Evolutionary conservation across 2,888 invertebrate genomes (phyloP).

Genomic region (Cataglyphis livida): DNA sequence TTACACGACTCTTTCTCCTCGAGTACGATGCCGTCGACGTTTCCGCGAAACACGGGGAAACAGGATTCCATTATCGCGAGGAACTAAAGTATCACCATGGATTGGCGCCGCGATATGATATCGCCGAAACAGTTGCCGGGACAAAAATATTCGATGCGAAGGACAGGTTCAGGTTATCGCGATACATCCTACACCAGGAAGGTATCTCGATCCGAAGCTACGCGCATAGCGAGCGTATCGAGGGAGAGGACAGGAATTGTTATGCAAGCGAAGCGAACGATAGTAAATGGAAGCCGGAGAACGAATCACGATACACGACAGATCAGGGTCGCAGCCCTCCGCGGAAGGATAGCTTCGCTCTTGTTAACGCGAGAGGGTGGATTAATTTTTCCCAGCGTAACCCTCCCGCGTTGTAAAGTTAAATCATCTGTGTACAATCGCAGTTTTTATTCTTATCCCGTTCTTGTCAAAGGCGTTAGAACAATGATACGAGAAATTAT

Average conservation of each 20-base stretch:
- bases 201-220: constrained; percentile 61
- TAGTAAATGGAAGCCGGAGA: constrained; percentile 67
- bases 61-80: constrained; percentile 47
- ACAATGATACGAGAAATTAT: neutral
- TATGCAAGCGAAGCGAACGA: constrained; percentile 24
- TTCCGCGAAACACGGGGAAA: constrained; percentile 49
- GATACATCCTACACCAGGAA: constrained; percentile 79
- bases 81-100: constrained; percentile 32
- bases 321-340: constrained; percentile 76
- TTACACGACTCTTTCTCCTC: constrained; percentile 30
- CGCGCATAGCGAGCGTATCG: neutral
- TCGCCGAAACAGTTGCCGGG: neutral
- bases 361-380: neutral
- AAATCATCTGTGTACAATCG: neutral
- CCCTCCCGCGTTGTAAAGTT: neutral
- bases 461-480: neutral
- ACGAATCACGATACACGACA: constrained; percentile 79
- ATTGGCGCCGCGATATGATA: neutral
- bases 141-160: constrained; percentile 45
- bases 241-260: constrained; percentile 9
- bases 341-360: constrained; percentile 17
- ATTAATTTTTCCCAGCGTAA: neutral
- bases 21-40: constrained; percentile 43
- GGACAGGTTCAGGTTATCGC: constrained; percentile 67
- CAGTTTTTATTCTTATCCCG: neutral